Base-by-base conservation (phyloP, 2,888 invertebrate species). In the Sepioteuthis lessoniana region DNA sequence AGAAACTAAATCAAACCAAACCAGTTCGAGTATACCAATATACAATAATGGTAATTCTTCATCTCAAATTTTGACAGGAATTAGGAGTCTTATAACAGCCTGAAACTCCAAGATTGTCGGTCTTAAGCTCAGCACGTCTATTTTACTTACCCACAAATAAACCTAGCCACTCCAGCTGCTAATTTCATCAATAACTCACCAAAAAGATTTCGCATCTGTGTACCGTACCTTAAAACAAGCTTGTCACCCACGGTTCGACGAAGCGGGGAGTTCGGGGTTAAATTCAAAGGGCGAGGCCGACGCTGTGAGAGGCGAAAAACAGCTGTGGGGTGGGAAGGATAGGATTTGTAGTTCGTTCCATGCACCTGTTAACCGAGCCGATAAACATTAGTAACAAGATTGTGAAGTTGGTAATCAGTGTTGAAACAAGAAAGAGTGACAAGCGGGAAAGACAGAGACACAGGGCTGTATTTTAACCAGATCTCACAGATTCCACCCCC, bases 171-270 rank as follows among this genome's bases (percentile, higher is more conserved):
- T 8, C n/a, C 76, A 76, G 76, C 76, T 76, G 76, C 76, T 76
- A 76, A 76, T 31, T 8, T 76, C 76, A 76, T 76, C 76, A 76
- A 76, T 76, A 76, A n/a, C 76, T 16, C n/a, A 16, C 31, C 10
- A 76, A 16, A 31, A 76, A 76, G 31, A 31, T 76, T 76, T n/a
- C 76, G n/a, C 76, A 76, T 76, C 76, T 76, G 76, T 31, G n/a
- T 76, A 76, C n/a, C n/a, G n/a, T 76, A 76, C 31, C 76, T 76
- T 76, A 76, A 76, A n/a, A n/a, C 76, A 76, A 76, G 76, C n/a
- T 76, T n/a, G 76, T 76, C n/a, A 76, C 76, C 76, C 76, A 76
- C 76, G 76, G 76, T 76, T 76, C n/a, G 76, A n/a, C 76, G 76
- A 76, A 76, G 76, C 76, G 19, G 76, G 31, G 76, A 76, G 76